Percentiles rank a stretch among this genome's conserved stretches.
Conservation (phyloP, 2,888 invertebrate genomes). For the Sminthurides aquaticus region DNA sequence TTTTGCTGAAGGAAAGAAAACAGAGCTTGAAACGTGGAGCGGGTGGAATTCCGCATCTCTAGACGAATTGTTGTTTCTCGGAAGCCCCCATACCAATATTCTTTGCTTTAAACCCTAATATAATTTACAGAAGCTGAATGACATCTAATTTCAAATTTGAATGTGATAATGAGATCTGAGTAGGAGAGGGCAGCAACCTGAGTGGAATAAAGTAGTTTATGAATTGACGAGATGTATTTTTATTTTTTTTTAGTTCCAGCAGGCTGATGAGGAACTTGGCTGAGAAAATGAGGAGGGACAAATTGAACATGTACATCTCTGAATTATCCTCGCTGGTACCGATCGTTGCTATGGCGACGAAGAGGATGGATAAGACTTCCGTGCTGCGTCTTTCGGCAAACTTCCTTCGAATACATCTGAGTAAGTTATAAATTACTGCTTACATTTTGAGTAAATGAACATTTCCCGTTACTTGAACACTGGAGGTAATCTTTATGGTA, state of each 20-base stretch:
- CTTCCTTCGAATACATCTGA: conserved; percentile 64
- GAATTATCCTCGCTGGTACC: conserved; percentile 75
- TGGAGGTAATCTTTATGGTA: background rate
- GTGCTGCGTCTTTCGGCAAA: conserved; percentile 78
- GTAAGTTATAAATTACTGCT: conserved; percentile 27
- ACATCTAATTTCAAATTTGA: too few species aligned
- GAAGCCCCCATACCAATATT: too few species aligned
- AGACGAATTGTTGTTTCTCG: too few species aligned
- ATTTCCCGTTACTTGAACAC: too few species aligned
- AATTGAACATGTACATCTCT: conserved; percentile 74
- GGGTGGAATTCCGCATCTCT: too few species aligned
- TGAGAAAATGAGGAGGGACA: conserved; percentile 83
- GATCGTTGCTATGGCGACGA: conserved; percentile 71
- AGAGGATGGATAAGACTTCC: conserved; percentile 84
- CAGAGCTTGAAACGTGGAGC: too few species aligned
- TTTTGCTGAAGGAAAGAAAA: too few species aligned
- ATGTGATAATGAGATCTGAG: too few species aligned
- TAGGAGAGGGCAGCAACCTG: too few species aligned
- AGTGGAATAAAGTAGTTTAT: too few species aligned
- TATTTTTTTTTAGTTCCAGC: conserved; percentile 48
- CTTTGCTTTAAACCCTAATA: too few species aligned
- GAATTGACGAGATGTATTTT: conserved; percentile 13
- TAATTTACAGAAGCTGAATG: too few species aligned
- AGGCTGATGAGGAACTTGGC: conserved; percentile 78
- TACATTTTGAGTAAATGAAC: conserved; percentile 1